Evolutionary conservation across 2,113 vertebrate species (phyloP).

Genomic region (Nymphicus hollandicus): DNA sequence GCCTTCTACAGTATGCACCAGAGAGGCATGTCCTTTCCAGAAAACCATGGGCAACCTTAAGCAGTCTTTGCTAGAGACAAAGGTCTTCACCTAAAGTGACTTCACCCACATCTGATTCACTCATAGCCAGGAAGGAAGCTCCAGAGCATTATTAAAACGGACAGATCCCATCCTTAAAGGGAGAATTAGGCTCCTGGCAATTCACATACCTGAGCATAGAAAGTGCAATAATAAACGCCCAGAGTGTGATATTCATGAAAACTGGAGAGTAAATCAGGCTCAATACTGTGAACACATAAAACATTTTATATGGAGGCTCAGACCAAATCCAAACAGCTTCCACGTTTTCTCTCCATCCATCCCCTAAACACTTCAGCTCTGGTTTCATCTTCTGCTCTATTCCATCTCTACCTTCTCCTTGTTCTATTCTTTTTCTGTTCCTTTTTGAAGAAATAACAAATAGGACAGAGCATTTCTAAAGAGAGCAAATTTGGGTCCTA

Average conservation of each 20-base stretch:
- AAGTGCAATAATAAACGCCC: background rate
- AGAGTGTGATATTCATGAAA: background rate
- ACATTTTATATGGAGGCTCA: background rate
- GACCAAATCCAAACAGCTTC: background rate
- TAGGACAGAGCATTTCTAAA: background rate
- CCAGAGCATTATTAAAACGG: rapidly evolving
- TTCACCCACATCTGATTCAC: background rate
- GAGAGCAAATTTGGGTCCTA: background rate
- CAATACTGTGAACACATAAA: background rate
- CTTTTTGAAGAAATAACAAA: background rate
- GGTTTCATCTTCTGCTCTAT: background rate
- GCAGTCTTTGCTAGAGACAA: background rate
- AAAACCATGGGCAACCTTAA: background rate
- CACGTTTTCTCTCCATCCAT: background rate
- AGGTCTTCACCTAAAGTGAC: background rate
- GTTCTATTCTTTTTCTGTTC: background rate
- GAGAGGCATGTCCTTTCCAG: background rate
- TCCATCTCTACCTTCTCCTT: background rate
- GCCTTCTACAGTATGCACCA: background rate
- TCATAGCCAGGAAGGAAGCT: background rate
- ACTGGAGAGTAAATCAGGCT: background rate
- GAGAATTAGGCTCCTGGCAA: background rate
- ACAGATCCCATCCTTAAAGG: background rate
- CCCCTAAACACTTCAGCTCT: background rate
- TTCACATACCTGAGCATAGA: background rate